phyloP scores from a whole-genome alignment of 53 echinoderm and acorn worm species.

The Hippasteria phrygiana region DNA sequence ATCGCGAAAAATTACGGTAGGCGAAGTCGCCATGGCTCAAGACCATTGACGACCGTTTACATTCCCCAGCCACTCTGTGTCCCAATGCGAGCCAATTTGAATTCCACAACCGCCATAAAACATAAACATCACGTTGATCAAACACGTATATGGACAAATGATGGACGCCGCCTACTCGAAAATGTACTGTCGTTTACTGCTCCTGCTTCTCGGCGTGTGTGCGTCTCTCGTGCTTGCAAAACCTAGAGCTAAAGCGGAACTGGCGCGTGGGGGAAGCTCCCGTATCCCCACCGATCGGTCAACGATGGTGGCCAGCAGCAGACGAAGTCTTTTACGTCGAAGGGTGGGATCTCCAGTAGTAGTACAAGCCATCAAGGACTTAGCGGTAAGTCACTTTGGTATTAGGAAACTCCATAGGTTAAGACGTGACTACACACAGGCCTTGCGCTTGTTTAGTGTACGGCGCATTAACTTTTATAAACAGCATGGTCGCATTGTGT shows the following conservation, averaged over 20 bases:
- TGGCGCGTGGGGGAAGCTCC: not conserved
- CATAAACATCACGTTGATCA: slow-evolving; percentile 20
- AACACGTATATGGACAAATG: slow-evolving; percentile 19
- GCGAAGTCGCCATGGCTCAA: slow-evolving; percentile 7
- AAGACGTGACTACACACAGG: too few species aligned
- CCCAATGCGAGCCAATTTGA: slow-evolving; percentile 30
- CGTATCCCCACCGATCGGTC: not conserved
- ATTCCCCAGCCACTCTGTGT: not conserved
- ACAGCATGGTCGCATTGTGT: too few species aligned
- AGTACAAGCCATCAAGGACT: not conserved
- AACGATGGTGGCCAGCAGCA: slow-evolving; percentile 5
- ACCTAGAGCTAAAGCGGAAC: not conserved
- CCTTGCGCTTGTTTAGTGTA: too few species aligned
- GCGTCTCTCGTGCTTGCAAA: slow-evolving; percentile 6
- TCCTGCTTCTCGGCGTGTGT: slow-evolving; percentile 10
- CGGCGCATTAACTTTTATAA: too few species aligned
- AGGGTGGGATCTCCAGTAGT: not conserved
- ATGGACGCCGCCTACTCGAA: slow-evolving; percentile 3
- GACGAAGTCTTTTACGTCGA: slow-evolving; percentile 8
- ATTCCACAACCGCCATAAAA: slow-evolving; percentile 32
- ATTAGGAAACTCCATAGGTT: too few species aligned
- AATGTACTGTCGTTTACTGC: slow-evolving; percentile 2
- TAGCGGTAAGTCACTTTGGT: slow-evolving; percentile 18
- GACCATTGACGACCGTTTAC: not conserved
- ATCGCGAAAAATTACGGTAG: not conserved